phyloP scores from a whole-genome alignment of 2,888 invertebrate species.

The Tetropium fuscum region DNA sequence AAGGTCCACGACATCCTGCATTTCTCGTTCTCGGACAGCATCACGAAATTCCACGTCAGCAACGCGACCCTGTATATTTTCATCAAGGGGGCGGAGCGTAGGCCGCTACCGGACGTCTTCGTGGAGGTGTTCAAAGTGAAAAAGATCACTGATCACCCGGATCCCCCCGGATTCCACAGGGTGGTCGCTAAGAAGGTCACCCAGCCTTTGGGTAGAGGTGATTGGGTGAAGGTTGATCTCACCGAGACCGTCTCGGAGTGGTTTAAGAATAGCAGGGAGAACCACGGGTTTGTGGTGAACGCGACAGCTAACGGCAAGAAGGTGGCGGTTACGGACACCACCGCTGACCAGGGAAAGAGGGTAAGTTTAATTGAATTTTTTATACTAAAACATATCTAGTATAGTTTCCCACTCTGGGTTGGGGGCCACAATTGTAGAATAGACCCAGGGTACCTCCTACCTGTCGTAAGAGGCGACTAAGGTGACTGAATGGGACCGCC shows the following conservation, averaged over 20 bases:
- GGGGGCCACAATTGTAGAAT: too few species aligned
- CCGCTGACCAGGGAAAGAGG: slow-evolving; percentile 68
- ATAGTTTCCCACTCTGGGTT: too few species aligned
- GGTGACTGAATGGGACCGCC: too few species aligned
- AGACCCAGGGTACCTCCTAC: too few species aligned
- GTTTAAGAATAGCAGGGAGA: slow-evolving; percentile 80
- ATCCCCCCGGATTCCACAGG: slow-evolving; percentile 54
- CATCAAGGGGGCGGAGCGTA: slow-evolving; percentile 68
- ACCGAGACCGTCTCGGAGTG: slow-evolving; percentile 81
- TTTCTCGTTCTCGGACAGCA: slow-evolving; percentile 79
- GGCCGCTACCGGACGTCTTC: slow-evolving; percentile 58
- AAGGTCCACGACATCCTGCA: slow-evolving; percentile 77
- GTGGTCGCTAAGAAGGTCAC: slow-evolving; percentile 65
- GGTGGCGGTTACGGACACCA: slow-evolving; percentile 77
- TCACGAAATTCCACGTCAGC: slow-evolving; percentile 76
- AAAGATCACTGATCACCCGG: slow-evolving; percentile 57
- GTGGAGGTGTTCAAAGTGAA: slow-evolving; percentile 62
- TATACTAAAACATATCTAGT: too few species aligned
- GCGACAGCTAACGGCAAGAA: slow-evolving; percentile 72
- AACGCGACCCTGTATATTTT: slow-evolving; percentile 79
- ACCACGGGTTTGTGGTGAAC: slow-evolving; percentile 82
- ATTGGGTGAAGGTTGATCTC: slow-evolving; percentile 80
- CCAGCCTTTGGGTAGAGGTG: slow-evolving; percentile 71
- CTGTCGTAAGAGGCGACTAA: too few species aligned
- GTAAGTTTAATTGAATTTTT: too few species aligned